Evolutionary conservation across 2,888 invertebrate genomes (phyloP).

Genomic region (Drosophila diplacantha): DNA sequence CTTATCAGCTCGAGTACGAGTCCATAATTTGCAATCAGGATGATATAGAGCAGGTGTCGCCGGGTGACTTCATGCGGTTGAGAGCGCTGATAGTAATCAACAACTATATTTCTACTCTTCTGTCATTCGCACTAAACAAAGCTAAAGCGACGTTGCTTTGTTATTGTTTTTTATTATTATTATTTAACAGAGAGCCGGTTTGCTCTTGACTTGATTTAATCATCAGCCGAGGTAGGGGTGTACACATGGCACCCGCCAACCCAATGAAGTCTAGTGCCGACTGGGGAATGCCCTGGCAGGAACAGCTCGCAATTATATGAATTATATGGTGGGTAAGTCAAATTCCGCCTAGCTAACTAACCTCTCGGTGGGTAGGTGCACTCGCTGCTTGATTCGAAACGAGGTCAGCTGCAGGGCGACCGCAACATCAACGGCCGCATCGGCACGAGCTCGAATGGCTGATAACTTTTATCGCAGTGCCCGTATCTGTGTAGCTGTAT

Average conservation of each 20-base stretch:
- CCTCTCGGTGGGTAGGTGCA: constrained; percentile 7
- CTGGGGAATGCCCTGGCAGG: constrained; percentile 16
- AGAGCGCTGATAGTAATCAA: constrained; percentile 30
- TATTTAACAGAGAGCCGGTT: constrained; percentile 64
- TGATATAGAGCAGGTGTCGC: constrained; percentile 9
- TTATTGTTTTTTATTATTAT: constrained; percentile 47
- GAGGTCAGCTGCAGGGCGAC: constrained; percentile 59
- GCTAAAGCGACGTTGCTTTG: constrained; percentile 9
- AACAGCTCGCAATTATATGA: not conserved
- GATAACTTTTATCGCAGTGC: constrained; percentile 54
- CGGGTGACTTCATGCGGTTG: constrained; percentile 33
- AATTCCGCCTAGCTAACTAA: constrained; percentile 33
- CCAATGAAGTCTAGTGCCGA: constrained; percentile 13
- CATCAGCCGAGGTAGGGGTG: constrained; percentile 58
- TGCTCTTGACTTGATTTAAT: constrained; percentile 64
- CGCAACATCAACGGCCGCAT: constrained; percentile 24
- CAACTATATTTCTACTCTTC: constrained; percentile 29
- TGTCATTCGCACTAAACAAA: constrained; percentile 38
- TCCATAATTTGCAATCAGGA: constrained; percentile 4
- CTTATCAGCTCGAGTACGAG: constrained; percentile 9
- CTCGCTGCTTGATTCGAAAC: constrained; percentile 51
- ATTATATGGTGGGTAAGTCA: not conserved
- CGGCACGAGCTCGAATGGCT: constrained; percentile 32
- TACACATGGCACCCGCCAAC: constrained; percentile 7
- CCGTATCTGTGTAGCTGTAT: constrained; percentile 25